Percentiles rank a stretch among this genome's conserved stretches.
phyloP scores from a whole-genome alignment of 2,888 invertebrate genomes.

The Lithophane socia region DNA sequence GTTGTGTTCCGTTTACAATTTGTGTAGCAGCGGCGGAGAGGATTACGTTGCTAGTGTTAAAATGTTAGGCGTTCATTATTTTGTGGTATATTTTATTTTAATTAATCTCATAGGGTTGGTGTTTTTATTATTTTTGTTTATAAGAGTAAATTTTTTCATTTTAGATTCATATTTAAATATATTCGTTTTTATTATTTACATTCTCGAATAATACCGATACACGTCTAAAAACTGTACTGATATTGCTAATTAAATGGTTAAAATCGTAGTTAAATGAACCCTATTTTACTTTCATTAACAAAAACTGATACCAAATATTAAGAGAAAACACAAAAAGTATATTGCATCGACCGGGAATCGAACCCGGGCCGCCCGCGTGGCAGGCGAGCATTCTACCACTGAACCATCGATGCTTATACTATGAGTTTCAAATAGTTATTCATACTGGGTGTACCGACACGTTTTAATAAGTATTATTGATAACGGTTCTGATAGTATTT shows the following conservation, averaged over 20 bases:
- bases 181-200: background rate
- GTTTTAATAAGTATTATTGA: background rate
- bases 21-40: conserved; percentile 47
- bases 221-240: background rate
- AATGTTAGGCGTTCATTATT: conserved; percentile 55
- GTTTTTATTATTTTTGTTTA: background rate
- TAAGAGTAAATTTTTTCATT: background rate
- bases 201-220: background rate
- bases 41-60: conserved; percentile 58
- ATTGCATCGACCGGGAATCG: conserved; percentile 89
- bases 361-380: conserved; percentile 90
- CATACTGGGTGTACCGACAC: accelerated
- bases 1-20: conserved; percentile 49
- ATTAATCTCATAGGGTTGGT: conserved; percentile 8
- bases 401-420: conserved; percentile 88
- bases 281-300: background rate
- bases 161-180: background rate
- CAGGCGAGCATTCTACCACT: conserved; percentile 91
- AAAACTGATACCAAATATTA: background rate
- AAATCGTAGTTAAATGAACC: background rate
- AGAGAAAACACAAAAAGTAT: conserved; percentile 66
- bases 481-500: background rate
- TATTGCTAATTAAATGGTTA: background rate
- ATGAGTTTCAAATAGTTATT: accelerated
- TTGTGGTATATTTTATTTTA: conserved; percentile 20